These are phyloP conservation scores for Gambusia holbrooki DNA, from an alignment of 2,113 vertebrate genomes.

Conservation along the genomic window DNA sequence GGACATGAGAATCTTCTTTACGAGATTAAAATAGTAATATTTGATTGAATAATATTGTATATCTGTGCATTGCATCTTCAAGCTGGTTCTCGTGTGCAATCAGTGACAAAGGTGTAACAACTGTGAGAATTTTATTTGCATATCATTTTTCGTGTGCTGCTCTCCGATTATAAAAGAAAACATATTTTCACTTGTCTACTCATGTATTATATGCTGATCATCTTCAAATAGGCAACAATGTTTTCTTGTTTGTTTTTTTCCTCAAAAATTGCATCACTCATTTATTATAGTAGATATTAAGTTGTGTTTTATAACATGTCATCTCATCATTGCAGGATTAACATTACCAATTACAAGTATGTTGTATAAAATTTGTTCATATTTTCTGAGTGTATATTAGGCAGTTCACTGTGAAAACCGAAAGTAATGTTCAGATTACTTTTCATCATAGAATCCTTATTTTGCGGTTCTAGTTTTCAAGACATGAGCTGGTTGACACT, in stretches of 20 bases:
- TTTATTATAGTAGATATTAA: constrained; percentile 26
- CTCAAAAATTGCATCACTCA: constrained; percentile 26
- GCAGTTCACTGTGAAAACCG: constrained; percentile 34
- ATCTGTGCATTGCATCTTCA: constrained; percentile 31
- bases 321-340: constrained; percentile 22
- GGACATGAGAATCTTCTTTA: neutral
- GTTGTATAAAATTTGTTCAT: constrained; percentile 16
- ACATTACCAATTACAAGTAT: constrained; percentile 10
- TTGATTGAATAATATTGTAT: constrained; percentile 28
- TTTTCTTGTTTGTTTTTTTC: constrained; percentile 16
- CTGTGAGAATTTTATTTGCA: constrained; percentile 52
- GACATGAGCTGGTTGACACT: constrained; percentile 15
- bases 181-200: constrained; percentile 44
- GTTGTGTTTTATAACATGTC: constrained; percentile 28
- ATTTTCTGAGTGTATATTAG: constrained; percentile 45
- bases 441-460: constrained; percentile 17
- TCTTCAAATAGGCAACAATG: constrained; percentile 43
- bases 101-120: constrained; percentile 35
- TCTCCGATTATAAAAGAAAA: constrained; percentile 45
- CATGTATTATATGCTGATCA: constrained; percentile 40
- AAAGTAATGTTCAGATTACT: constrained; percentile 23
- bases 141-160: constrained; percentile 66
- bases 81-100: constrained; percentile 24
- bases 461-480: constrained; percentile 7
- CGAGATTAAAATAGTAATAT: constrained; percentile 24